These are phyloP conservation scores for Zeus faber DNA, from an alignment of 2,113 vertebrate species.

Conservation along the genomic window DNA sequence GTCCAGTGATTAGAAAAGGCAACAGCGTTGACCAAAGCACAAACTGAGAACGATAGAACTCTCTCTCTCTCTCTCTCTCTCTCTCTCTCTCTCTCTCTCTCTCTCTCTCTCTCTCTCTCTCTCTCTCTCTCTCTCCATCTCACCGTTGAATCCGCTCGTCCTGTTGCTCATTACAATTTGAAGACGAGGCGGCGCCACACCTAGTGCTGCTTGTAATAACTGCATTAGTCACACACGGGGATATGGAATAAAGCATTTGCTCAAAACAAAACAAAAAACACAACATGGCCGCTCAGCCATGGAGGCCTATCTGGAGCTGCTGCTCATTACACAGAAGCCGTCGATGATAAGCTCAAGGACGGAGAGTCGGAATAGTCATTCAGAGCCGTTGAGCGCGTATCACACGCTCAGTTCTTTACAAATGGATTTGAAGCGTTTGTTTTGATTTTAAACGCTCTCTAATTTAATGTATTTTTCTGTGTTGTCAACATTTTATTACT, in stretches of 20 bases:
- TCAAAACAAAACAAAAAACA: background rate
- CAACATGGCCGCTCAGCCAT: background rate
- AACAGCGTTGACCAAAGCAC: background rate
- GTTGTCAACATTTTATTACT: no score
- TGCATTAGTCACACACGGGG: constrained; percentile 1
- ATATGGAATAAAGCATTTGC: constrained; percentile 9
- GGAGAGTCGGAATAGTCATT: no score
- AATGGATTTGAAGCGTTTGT: no score
- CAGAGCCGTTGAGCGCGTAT: no score
- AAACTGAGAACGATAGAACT: constrained; percentile 13
- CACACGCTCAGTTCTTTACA: no score
- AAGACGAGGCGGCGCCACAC: background rate
- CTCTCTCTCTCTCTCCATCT: background rate
- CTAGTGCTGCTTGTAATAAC: background rate
- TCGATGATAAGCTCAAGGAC: background rate
- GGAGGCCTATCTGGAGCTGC: background rate
- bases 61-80: background rate
- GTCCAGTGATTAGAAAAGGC: constrained; percentile 35
- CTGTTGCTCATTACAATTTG: background rate
- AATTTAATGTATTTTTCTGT: no score
- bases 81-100: background rate
- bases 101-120: background rate
- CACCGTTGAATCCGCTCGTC: constrained; percentile 8
- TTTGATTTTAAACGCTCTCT: no score
- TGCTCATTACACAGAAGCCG: constrained; percentile 2